phyloP scores from a whole-genome alignment of 2,113 vertebrate genomes.

The Circaetus cinerascens region DNA sequence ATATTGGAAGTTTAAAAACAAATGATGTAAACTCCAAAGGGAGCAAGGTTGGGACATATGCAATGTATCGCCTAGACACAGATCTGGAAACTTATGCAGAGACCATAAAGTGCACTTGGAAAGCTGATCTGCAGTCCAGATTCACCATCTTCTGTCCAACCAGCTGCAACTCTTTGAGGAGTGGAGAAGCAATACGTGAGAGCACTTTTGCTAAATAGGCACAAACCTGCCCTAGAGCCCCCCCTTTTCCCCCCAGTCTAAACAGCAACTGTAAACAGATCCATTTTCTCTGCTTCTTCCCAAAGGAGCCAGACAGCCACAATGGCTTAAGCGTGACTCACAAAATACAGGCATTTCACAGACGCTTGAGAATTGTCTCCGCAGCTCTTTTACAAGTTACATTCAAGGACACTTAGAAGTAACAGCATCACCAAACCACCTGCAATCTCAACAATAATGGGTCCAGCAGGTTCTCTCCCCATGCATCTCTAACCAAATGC shows the following conservation, averaged over 20 bases:
- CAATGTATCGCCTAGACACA: conserved; percentile 46
- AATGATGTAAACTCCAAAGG: conserved; percentile 74
- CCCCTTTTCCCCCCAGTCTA: not conserved
- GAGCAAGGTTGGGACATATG: conserved; percentile 53
- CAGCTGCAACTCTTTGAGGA: conserved; percentile 7
- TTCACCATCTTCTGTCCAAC: conserved; percentile 18
- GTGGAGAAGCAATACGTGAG: not conserved
- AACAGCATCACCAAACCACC: not conserved
- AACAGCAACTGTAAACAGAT: not conserved
- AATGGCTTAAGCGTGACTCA: not conserved
- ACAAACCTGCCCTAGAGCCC: not conserved
- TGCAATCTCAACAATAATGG: rapidly evolving
- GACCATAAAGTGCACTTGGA: conserved; percentile 63
- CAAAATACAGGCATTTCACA: not conserved
- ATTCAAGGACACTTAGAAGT: conserved; percentile 44
- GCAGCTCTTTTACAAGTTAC: not conserved
- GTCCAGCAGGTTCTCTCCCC: not conserved
- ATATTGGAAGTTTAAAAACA: conserved; percentile 71
- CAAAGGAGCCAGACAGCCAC: not conserved
- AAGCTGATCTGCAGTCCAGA: conserved; percentile 19
- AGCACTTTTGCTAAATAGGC: not conserved
- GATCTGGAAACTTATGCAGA: conserved; percentile 62
- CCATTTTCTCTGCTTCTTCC: not conserved
- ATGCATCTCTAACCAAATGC: not conserved
- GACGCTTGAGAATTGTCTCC: not conserved